Evolutionary conservation across 2,113 vertebrate species (phyloP).

Genomic region (Dipodomys ordii): DNA sequence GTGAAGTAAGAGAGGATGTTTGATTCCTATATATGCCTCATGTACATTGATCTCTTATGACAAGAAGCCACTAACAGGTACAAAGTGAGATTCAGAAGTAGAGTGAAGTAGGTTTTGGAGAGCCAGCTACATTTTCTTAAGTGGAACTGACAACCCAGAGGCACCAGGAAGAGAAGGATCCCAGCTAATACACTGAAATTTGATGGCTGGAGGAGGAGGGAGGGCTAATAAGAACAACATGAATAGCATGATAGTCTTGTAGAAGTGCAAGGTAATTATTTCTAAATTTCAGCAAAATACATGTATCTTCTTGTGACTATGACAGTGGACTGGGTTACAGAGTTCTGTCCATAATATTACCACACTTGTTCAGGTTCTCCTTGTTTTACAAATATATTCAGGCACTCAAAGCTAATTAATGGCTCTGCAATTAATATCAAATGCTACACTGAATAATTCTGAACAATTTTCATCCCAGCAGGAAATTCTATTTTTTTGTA

Average conservation of each 20-base stretch:
- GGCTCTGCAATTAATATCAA: not conserved
- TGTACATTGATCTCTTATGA: not conserved
- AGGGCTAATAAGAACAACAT: not conserved
- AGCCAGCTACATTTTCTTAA: not conserved
- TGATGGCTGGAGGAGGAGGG: too few relatives aligned
- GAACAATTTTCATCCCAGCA: not conserved
- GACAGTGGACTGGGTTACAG: not conserved
- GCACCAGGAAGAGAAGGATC: not conserved
- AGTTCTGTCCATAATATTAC: not conserved
- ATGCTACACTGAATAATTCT: not conserved
- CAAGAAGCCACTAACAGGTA: not conserved
- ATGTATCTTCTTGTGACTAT: not conserved
- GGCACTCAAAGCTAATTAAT: not conserved
- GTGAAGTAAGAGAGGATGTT: too few relatives aligned
- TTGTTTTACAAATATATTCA: not conserved
- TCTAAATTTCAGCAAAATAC: not conserved
- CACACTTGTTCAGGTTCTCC: not conserved
- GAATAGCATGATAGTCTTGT: not conserved
- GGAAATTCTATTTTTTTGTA: not conserved
- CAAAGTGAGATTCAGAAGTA: not conserved
- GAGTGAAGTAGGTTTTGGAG: not conserved
- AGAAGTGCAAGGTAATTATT: not conserved
- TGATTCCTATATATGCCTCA: not conserved
- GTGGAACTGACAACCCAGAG: not conserved
- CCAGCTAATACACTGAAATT: not conserved